Conservation (phyloP, 2,888 invertebrate species). For the Parnassius mnemosyne region DNA sequence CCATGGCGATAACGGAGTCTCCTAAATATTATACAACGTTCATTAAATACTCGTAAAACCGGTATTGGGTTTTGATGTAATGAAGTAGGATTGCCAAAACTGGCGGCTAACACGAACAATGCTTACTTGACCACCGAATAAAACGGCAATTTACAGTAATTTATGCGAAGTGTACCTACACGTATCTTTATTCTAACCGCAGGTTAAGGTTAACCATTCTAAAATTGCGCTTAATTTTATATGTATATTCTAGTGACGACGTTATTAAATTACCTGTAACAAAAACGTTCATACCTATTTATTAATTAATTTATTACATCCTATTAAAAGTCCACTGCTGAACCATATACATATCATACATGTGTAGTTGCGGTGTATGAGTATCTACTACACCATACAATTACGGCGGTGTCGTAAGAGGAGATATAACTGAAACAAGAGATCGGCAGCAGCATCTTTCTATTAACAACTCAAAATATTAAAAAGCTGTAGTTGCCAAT, state of each 20-base stretch:
- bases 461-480: too few relatives aligned
- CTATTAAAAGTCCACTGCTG: too few relatives aligned
- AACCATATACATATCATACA: too few relatives aligned
- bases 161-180: constrained; percentile 10
- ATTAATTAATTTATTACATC: not conserved
- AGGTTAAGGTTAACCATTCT: constrained; percentile 16
- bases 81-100: constrained; percentile 20
- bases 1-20: too few relatives aligned
- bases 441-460: too few relatives aligned
- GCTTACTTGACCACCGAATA: constrained; percentile 5
- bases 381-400: too few relatives aligned
- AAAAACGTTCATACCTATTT: not conserved
- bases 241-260: not conserved
- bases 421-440: too few relatives aligned
- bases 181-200: constrained; percentile 12
- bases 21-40: too few relatives aligned
- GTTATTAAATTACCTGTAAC: not conserved
- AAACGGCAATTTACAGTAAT: constrained; percentile 19
- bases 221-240: constrained; percentile 15
- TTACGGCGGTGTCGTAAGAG: too few relatives aligned
- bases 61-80: constrained; percentile 17
- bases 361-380: too few relatives aligned
- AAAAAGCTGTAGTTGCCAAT: too few relatives aligned
- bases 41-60: constrained; percentile 9
- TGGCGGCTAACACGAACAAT: not conserved